Evolutionary conservation across 2,888 invertebrate species (phyloP).

Genomic region (Sinotaia quadrata): DNA sequence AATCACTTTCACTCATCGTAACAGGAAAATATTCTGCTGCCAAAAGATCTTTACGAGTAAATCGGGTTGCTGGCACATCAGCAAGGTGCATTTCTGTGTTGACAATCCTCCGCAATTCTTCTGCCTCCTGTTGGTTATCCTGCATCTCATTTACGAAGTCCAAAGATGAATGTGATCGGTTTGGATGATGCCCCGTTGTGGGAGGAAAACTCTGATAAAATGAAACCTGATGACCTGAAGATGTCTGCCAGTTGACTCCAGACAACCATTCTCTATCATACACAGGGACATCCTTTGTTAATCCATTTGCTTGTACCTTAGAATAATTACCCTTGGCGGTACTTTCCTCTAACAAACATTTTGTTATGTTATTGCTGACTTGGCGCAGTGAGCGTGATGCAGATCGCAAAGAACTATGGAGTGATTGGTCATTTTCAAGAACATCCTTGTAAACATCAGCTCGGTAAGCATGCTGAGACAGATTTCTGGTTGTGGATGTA

Average conservation of each 20-base stretch:
- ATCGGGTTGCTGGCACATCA: conserved; percentile 25
- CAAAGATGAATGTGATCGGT: neutral
- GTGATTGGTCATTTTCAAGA: conserved; percentile 32
- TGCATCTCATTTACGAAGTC: neutral
- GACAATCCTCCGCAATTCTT: neutral
- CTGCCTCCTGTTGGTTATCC: neutral
- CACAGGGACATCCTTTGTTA: neutral
- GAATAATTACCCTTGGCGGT: conserved; percentile 1
- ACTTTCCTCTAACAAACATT: conserved; percentile 27
- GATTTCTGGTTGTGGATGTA: conserved; percentile 32
- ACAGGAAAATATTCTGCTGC: conserved; percentile 36
- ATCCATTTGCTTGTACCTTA: conserved; percentile 2
- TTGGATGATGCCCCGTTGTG: neutral
- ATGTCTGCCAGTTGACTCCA: conserved; percentile 12
- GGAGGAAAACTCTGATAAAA: conserved; percentile 1
- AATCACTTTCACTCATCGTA: conserved; percentile 26
- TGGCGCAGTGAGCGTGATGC: conserved; percentile 28
- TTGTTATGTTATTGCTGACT: conserved; percentile 27
- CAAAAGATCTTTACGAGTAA: conserved; percentile 32
- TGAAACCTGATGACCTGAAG: conserved; percentile 12
- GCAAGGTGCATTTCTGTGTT: conserved; percentile 9
- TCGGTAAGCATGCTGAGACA: conserved; percentile 30
- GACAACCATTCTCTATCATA: conserved; percentile 10
- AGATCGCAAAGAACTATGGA: conserved; percentile 26
- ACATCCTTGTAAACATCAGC: conserved; percentile 31